Conservation (phyloP, 2,888 invertebrate species). For the Hirtodrosophila confusa region DNA sequence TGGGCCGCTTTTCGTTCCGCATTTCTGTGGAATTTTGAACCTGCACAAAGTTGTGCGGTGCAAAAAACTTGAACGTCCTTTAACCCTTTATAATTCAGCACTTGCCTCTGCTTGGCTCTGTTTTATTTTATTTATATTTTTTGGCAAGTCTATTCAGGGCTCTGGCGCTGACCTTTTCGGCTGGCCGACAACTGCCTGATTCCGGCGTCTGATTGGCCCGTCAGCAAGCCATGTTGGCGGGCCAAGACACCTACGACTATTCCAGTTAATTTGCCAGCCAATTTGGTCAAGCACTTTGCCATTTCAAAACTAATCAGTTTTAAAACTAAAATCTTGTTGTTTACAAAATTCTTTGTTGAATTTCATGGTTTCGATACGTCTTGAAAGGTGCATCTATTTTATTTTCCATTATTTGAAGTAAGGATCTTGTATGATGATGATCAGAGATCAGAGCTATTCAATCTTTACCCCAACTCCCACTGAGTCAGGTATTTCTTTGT, state of each 20-base stretch:
- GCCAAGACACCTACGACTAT: conserved; percentile 13
- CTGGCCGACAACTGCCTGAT: conserved; percentile 8
- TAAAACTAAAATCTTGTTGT: conserved; percentile 5
- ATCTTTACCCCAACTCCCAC: no score
- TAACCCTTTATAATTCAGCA: conserved; percentile 40
- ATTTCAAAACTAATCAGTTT: conserved; percentile 50
- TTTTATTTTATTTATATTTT: conserved; percentile 6
- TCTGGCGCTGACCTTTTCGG: conserved; percentile 61
- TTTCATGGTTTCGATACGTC: background rate
- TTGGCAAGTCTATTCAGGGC: conserved; percentile 38
- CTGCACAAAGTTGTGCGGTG: conserved; percentile 14
- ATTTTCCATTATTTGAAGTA: no score
- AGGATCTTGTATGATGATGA: no score
- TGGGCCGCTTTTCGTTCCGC: conserved; percentile 38
- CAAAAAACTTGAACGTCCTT: conserved; percentile 54
- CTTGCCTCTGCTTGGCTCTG: conserved; percentile 17
- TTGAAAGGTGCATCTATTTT: background rate
- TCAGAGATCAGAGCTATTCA: no score
- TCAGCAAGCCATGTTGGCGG: conserved; percentile 6
- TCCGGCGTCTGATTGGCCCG: background rate
- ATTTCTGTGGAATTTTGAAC: conserved; percentile 54
- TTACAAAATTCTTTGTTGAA: background rate
- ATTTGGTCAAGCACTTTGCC: conserved; percentile 40
- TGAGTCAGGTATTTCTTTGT: no score
- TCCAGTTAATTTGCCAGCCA: conserved; percentile 45